These are phyloP conservation scores for Anarsia innoxiella DNA, from an alignment of 2,888 invertebrate species.

Conservation along the genomic window DNA sequence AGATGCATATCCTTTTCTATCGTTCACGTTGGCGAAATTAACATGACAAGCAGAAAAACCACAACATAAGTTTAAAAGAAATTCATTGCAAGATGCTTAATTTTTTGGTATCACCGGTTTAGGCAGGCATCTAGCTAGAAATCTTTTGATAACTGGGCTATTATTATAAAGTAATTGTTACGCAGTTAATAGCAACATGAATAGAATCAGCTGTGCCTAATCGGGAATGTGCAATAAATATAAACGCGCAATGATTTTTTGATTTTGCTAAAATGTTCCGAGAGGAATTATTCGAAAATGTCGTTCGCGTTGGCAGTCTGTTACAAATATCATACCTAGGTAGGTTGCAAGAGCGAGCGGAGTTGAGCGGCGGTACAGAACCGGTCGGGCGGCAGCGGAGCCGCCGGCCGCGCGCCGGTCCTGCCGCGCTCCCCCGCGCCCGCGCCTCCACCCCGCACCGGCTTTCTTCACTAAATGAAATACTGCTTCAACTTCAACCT, in stretches of 20 bases:
- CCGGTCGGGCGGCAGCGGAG: constrained; percentile 57
- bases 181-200: neutral
- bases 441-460: neutral
- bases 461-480: neutral
- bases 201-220: neutral
- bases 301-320: constrained; percentile 46
- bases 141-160: no score
- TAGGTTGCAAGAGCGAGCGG: constrained; percentile 18
- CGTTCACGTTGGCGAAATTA: no score
- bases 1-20: no score
- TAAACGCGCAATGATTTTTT: neutral
- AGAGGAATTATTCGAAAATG: constrained; percentile 33
- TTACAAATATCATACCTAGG: constrained; percentile 28
- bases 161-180: neutral
- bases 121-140: no score
- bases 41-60: no score
- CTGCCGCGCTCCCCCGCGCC: neutral
- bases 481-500: neutral
- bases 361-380: constrained; percentile 31
- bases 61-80: no score
- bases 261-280: constrained; percentile 1
- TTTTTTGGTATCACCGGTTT: no score
- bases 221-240: neutral
- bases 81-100: no score
- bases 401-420: constrained; percentile 14